Evolutionary conservation across 2,888 invertebrate genomes (phyloP).

Genomic region (Drosophila nigricruria): DNA sequence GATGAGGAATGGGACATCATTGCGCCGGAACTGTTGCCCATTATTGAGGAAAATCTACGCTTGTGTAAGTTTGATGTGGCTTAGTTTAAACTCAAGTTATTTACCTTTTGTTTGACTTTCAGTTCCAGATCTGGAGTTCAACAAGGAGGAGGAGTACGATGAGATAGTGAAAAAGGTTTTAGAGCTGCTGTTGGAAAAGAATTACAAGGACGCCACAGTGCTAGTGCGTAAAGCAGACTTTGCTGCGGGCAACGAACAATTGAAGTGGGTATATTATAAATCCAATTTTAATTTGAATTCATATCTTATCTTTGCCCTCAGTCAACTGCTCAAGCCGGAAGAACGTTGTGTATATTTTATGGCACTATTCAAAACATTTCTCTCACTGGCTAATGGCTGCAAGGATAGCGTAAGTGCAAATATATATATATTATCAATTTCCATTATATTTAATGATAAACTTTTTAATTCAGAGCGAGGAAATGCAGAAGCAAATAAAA

Average conservation of each 20-base stretch:
- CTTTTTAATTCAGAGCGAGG: constrained; percentile 84
- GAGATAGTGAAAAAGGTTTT: constrained; percentile 79
- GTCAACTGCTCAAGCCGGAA: constrained; percentile 66
- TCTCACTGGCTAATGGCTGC: constrained; percentile 81
- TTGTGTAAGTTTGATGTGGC: constrained; percentile 63
- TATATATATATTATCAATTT: no score
- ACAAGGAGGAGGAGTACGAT: constrained; percentile 82
- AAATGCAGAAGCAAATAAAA: constrained; percentile 87
- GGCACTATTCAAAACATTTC: constrained; percentile 82
- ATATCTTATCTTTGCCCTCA: not conserved
- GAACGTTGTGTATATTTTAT: constrained; percentile 83
- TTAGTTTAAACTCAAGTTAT: no score
- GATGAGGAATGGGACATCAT: constrained; percentile 85
- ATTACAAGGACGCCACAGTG: constrained; percentile 81
- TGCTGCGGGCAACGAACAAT: constrained; percentile 81
- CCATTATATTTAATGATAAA: rapidly evolving
- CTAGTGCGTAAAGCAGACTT: constrained; percentile 83
- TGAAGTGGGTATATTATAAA: constrained; percentile 58
- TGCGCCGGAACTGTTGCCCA: constrained; percentile 77
- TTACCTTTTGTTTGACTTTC: not conserved
- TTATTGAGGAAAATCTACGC: constrained; percentile 77
- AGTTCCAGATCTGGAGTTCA: constrained; percentile 62
- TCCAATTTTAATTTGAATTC: not conserved
- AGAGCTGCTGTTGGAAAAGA: constrained; percentile 76
- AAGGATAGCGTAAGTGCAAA: constrained; percentile 81